Conservation (phyloP, 2,113 vertebrate genomes). For the Anolis carolinensis region DNA sequence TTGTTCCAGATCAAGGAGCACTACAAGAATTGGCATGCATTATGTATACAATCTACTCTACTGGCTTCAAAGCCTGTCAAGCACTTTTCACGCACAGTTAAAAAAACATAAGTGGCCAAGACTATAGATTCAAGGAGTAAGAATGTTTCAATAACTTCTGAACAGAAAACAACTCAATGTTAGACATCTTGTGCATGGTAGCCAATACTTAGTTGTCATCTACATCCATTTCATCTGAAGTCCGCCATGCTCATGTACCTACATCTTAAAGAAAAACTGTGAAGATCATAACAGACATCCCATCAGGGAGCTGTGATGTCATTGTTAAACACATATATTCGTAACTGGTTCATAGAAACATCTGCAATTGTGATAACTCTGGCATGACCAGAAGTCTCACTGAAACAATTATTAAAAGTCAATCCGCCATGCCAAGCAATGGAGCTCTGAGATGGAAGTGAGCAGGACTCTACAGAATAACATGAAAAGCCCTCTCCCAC, state of each 20-base stretch:
- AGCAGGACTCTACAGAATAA: no score
- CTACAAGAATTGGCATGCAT: slow-evolving; percentile 55
- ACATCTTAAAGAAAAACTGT: neutral
- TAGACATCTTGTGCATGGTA: slow-evolving; percentile 38
- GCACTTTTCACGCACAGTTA: slow-evolving; percentile 38
- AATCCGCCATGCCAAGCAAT: no score
- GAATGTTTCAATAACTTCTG: slow-evolving; percentile 42
- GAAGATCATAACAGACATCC: neutral
- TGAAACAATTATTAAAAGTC: no score
- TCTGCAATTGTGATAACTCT: no score
- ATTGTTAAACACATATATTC: no score
- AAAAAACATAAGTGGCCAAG: slow-evolving; percentile 46
- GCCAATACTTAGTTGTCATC: neutral
- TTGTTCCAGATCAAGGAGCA: slow-evolving; percentile 55
- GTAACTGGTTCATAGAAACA: no score
- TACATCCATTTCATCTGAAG: neutral
- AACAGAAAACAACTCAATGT: slow-evolving; percentile 36
- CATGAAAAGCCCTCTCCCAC: no score
- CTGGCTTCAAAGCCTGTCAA: slow-evolving; percentile 46
- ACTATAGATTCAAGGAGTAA: slow-evolving; percentile 4
- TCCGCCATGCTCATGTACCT: neutral
- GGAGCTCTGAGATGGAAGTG: no score
- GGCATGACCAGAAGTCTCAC: no score
- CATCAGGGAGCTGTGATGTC: no score
- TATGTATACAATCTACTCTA: slow-evolving; percentile 63